Evolutionary conservation across 1,140 invertebrate genomes (phyloP), one percentile per base, ranked within the genome.

Genomic region (Pseudachorutes palmiensis): DNA sequence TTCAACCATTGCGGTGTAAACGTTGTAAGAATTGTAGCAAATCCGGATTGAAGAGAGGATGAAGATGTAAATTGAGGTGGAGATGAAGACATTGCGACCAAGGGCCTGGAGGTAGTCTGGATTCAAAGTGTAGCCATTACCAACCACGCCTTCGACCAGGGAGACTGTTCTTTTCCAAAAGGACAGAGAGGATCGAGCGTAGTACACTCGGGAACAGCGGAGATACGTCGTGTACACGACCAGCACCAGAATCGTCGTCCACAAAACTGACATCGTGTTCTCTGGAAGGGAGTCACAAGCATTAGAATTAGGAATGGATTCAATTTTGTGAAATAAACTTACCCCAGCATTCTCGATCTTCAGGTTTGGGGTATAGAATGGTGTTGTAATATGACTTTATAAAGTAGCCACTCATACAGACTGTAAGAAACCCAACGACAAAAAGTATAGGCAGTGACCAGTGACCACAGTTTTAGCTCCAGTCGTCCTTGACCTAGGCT

Each of bases 181-280:
- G 12, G 16, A 28, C 28, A 61, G 30, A 22, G 14, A 28, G 2
- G 16, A 12, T 29, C 30, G 3, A 24, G 16, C 16, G 29, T 26
- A 61, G 24, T 28, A 61, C 12, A 61, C 30, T 32, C 59, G 22
- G 28, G 59, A 31, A 29, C 16, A 31, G 12, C 59, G 59, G 2
- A 61, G 32, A 29, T 61, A 61, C 16, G 59, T 61, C 22, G 59
- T 61, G 29, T 61, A 61, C 14, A 19, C 16, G 24, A 61, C 59
- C 16, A 61, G 22, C 9, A 29, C 3, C 59, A 61, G 16, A 29
- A 61, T 16, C 9, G 59, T 22, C 5, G 29, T 26, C 59, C 59
- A 61, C 9, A 61, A 9, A 29, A 61, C 12, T 3, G 30, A 9
- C 32, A 19, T 12, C 19, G 59, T 61, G 30, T 61, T 61, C 22